Evolutionary conservation across 1,140 invertebrate genomes (phyloP).

Genomic region (Diachasmimorpha longicaudata): DNA sequence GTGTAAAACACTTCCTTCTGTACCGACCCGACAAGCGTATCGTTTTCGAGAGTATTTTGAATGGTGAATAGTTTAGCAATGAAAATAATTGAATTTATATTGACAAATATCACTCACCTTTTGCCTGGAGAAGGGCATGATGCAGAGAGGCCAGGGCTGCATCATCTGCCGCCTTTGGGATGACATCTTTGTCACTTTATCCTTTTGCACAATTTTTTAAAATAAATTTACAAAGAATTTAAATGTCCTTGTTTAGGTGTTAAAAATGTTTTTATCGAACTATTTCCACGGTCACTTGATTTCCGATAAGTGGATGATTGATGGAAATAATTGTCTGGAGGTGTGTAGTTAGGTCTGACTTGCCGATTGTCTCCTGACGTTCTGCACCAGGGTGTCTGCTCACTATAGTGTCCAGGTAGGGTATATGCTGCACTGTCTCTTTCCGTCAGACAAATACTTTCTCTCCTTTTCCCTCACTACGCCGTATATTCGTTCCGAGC

Average conservation of each 20-base stretch:
- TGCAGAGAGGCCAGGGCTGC: conserved; percentile 58
- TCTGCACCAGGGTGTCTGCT: not conserved
- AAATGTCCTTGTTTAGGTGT: too few relatives aligned
- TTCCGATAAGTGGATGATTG: not conserved
- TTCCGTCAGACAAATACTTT: not conserved
- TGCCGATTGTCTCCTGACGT: not conserved
- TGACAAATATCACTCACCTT: conserved; percentile 47
- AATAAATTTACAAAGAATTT: too few relatives aligned
- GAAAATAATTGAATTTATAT: not conserved
- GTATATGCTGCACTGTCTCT: not conserved
- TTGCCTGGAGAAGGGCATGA: conserved; percentile 47
- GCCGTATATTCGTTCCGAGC: not conserved
- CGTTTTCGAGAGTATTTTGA: not conserved
- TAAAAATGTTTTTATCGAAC: not conserved
- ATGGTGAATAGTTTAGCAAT: not conserved
- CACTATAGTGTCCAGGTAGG: not conserved
- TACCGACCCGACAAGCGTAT: not conserved
- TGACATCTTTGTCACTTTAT: conserved; percentile 37
- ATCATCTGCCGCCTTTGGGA: conserved; percentile 54
- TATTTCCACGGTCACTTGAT: not conserved
- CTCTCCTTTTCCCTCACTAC: conserved; percentile 1
- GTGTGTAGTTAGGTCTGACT: not conserved
- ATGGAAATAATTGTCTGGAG: not conserved
- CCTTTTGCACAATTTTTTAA: conserved; percentile 10
- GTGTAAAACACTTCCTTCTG: not conserved